Conservation (phyloP, 1,140 invertebrate genomes). For the Carposina sasakii region DNA sequence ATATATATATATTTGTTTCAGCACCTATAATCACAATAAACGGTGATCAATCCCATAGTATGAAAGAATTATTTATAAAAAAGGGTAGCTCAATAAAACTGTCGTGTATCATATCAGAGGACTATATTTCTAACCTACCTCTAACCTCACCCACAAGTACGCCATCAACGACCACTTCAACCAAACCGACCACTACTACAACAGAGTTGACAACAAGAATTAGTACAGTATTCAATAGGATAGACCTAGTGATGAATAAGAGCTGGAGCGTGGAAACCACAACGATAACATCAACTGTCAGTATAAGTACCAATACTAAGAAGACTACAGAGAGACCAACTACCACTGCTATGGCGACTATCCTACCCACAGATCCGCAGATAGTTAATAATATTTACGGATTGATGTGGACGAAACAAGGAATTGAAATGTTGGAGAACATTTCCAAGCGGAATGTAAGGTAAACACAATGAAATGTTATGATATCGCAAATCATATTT, state of each 20-base stretch:
- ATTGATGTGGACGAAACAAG: conserved; percentile 66
- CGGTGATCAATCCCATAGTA: conserved; percentile 78
- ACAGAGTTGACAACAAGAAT: conserved; percentile 57
- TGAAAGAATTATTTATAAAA: conserved; percentile 82
- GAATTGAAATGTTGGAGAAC: conserved; percentile 55
- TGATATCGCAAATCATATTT: no score
- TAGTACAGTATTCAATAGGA: conserved; percentile 63
- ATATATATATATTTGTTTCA: no score
- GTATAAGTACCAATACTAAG: conserved; percentile 55
- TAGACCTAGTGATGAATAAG: conserved; percentile 65
- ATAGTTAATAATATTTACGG: conserved; percentile 68
- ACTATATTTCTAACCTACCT: conserved; percentile 45
- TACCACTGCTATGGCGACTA: conserved; percentile 51
- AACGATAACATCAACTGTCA: conserved; percentile 58
- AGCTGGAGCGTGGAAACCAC: conserved; percentile 67
- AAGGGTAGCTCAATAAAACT: conserved; percentile 81
- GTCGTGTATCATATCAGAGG: conserved; percentile 73
- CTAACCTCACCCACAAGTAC: conserved; percentile 38
- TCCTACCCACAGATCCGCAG: conserved; percentile 56
- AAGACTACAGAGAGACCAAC: conserved; percentile 43
- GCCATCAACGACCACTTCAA: conserved; percentile 32
- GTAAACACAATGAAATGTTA: no score
- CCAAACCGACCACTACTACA: conserved; percentile 44
- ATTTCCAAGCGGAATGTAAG: conserved; percentile 65
- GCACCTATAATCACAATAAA: conserved; percentile 79